Evolutionary conservation across 2,797 vertebrate genomes (phyloP).

Genomic region (Cirrhinus mrigala): DNA sequence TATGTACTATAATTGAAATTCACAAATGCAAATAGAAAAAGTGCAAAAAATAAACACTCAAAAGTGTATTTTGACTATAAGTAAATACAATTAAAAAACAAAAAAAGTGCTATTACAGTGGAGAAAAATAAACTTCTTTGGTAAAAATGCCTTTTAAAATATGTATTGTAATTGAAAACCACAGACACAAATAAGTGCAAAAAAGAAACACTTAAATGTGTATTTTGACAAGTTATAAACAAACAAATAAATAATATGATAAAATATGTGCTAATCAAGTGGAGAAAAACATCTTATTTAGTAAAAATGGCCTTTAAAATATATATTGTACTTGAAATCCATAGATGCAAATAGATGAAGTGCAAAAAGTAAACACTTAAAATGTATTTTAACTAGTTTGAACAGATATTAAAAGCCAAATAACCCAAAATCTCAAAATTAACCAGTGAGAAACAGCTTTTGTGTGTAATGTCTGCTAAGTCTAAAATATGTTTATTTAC

Average conservation of each 20-base stretch:
- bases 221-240: no score
- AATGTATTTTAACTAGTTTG: not conserved
- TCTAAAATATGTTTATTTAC: not conserved
- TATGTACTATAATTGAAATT: not conserved
- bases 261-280: not conserved
- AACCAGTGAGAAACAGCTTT: not conserved
- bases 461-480: not conserved
- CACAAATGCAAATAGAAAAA: not conserved
- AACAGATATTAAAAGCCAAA: not conserved
- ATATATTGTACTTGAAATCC: not conserved
- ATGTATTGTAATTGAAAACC: no score
- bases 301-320: no score
- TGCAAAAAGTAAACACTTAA: not conserved
- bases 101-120: no score
- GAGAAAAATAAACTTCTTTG: no score
- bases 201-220: no score
- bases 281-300: not conserved
- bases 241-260: no score
- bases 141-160: no score
- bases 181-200: no score
- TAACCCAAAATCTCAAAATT: not conserved
- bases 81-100: no score
- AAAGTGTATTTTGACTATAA: not conserved
- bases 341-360: not conserved
- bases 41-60: not conserved